Conservation (phyloP, 2,113 vertebrate species). For the Chauna torquata region DNA sequence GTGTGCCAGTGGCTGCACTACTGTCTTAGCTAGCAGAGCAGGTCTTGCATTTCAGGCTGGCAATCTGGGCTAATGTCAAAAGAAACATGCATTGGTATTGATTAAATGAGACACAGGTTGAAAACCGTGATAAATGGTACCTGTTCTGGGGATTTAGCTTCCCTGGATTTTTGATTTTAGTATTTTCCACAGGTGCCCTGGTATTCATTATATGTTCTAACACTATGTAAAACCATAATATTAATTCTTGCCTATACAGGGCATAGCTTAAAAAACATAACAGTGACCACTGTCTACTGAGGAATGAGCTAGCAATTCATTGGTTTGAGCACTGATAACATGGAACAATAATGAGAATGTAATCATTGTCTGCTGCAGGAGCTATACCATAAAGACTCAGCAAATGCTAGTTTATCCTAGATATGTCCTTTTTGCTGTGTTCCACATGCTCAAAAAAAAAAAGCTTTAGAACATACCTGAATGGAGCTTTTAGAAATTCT, state of each 20-base stretch:
- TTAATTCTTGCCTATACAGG: neutral
- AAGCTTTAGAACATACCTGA: neutral
- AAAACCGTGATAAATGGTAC: neutral
- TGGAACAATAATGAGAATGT: neutral
- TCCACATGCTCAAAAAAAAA: neutral
- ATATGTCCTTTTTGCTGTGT: neutral
- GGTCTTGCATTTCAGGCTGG: neutral
- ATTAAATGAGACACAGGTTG: neutral
- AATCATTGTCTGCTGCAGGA: neutral
- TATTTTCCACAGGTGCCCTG: neutral
- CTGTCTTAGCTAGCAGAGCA: neutral
- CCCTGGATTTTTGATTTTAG: neutral
- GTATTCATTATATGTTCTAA: neutral
- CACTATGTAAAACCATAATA: neutral
- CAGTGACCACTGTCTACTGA: neutral
- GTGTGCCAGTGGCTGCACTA: accelerated
- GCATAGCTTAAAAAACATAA: neutral
- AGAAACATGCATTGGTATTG: neutral
- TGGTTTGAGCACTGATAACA: neutral
- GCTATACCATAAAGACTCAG: neutral
- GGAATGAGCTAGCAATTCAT: neutral
- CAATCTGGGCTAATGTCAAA: neutral
- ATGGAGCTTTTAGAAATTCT: neutral
- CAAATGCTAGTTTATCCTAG: neutral
- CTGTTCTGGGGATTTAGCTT: neutral